Evolutionary conservation across 2,888 invertebrate species (phyloP), one percentile per base, ranked within the genome.

Genomic region (Campoletis raptor): DNA sequence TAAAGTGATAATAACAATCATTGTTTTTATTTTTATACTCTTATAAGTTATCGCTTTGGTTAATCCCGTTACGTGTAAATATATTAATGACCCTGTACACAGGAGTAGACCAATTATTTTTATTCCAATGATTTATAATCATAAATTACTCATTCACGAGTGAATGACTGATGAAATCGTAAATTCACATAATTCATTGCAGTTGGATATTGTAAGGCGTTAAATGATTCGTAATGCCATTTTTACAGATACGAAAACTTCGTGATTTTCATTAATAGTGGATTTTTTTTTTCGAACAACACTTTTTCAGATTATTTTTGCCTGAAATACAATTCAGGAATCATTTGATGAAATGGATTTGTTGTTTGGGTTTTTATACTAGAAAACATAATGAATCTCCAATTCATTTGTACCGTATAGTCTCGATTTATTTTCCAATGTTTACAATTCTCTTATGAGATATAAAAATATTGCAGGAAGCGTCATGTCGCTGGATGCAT

Each of bases 401-500:
- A 15, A 30, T 57, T 3, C 9, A 10, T 54, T 54, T 21, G 10
- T 57, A 57, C 5, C 57, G 24, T 12, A 24, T 12, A 4, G 12
- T 24, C 24, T 15, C 12, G 30, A 61, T 61, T 30, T 30, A 30
- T 30, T 15, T 30, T 12, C 24, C 61, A 6, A 30, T 15, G 24
- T 12, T 57, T 24, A 57, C 61, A 15, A 30, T 61, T 61, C 30
- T 3, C 24, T 1, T 76, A 5, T 15, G 24, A 21, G 45, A 74
- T 79, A 70, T 67, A 67, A 77, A 54, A 61, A 5, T 30, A 30
- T 15, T 86, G 82, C 86, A 88, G 90, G 90, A 90, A 90, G 89
- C 74, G 89, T 85, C 86, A 89, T 89, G 91, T 88, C 81, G 89
- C 90, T 91, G 88, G 79, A 86, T 83, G 89, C 90, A 87, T 85